These are phyloP conservation scores for Agrotis puta DNA, from an alignment of 2,888 invertebrate genomes.

Conservation along the genomic window DNA sequence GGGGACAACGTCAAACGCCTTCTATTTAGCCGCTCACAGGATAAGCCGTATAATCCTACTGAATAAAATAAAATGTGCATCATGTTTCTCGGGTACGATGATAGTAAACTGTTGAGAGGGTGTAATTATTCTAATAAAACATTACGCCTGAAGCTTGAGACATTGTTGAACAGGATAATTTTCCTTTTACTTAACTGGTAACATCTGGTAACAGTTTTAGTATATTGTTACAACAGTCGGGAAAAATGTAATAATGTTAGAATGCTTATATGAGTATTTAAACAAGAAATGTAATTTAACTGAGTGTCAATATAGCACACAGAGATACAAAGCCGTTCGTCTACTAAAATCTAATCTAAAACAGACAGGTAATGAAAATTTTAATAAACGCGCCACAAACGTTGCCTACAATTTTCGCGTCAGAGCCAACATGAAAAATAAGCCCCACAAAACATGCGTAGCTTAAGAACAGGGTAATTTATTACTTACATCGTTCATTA, in stretches of 20 bases:
- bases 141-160: conserved; percentile 35
- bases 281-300: conserved; percentile 2
- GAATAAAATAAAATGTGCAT: conserved; percentile 78
- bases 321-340: background rate
- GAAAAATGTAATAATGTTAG: conserved; percentile 5
- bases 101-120: conserved; percentile 46
- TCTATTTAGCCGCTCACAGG: conserved; percentile 82
- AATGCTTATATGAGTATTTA: background rate
- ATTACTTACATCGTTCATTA: conserved; percentile 68
- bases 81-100: conserved; percentile 63
- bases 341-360: conserved; percentile 42
- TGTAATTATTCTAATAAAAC: conserved; percentile 55
- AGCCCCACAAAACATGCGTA: conserved; percentile 50
- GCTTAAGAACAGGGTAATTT: conserved; percentile 65
- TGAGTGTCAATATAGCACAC: conserved; percentile 15
- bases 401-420: conserved; percentile 57
- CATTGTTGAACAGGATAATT: conserved; percentile 22
- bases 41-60: conserved; percentile 80
- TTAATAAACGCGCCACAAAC: conserved; percentile 46
- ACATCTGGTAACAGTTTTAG: conserved; percentile 26
- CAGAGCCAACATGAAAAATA: conserved; percentile 61
- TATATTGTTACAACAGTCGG: conserved; percentile 6
- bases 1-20: conserved; percentile 84
- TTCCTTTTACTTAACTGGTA: conserved; percentile 17
- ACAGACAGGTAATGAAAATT: conserved; percentile 53